Percentiles rank a stretch among this genome's conserved stretches.
These are phyloP conservation scores for Anser cygnoides DNA, from an alignment of 2,113 vertebrate species.

Conservation along the genomic window DNA sequence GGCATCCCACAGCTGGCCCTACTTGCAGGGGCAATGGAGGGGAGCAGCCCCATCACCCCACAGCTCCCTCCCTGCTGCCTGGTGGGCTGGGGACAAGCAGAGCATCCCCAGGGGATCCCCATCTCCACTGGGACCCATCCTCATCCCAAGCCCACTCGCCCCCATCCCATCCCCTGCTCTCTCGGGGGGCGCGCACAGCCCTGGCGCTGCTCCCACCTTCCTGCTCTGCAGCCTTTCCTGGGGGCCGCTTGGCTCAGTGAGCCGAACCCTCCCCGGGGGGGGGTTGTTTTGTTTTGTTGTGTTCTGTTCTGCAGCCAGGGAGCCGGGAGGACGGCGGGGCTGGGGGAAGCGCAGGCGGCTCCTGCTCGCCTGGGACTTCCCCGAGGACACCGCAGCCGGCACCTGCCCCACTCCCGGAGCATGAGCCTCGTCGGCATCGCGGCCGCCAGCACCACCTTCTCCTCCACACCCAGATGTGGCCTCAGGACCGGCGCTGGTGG, in stretches of 20 bases:
- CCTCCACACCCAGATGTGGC: background rate
- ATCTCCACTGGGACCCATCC: background rate
- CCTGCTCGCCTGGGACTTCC: background rate
- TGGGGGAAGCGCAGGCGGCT: too few relatives aligned
- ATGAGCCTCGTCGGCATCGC: fast-evolving
- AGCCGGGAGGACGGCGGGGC: too few relatives aligned
- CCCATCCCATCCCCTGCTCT: background rate
- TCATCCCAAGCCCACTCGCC: background rate
- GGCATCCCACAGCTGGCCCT: background rate
- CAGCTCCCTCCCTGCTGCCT: background rate
- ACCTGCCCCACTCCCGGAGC: fast-evolving
- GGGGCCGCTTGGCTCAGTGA: background rate
- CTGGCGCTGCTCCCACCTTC: background rate
- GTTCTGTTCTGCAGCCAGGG: too few relatives aligned
- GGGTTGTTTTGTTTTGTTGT: too few relatives aligned
- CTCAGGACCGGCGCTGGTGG: background rate
- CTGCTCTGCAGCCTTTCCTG: background rate
- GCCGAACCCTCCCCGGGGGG: too few relatives aligned
- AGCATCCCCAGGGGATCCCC: too few relatives aligned
- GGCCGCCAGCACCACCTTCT: background rate
- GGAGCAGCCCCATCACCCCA: background rate
- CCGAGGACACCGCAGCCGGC: background rate
- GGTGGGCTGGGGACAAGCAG: too few relatives aligned
- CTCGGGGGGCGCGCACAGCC: fast-evolving
- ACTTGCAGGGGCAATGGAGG: background rate